These are phyloP conservation scores for Calypte anna DNA, from an alignment of 2,113 vertebrate genomes.

Conservation along the genomic window DNA sequence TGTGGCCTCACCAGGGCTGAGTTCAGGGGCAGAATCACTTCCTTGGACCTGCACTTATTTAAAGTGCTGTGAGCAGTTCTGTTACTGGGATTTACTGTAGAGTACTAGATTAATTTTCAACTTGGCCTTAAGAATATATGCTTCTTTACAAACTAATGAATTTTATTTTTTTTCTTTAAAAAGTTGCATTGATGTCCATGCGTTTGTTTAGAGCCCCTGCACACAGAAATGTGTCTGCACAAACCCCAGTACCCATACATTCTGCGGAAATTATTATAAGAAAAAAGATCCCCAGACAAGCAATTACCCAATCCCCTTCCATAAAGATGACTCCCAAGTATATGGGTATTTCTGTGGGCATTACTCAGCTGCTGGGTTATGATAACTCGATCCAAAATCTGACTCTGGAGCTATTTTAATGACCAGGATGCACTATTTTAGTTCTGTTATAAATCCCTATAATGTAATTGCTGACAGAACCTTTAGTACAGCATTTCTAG, in stretches of 20 bases:
- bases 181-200: background rate
- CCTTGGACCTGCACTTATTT: background rate
- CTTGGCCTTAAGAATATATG: background rate
- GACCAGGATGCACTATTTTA: conserved; percentile 43
- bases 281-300: background rate
- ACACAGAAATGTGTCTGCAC: background rate
- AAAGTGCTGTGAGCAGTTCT: background rate
- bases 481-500: conserved; percentile 9
- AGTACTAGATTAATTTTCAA: background rate
- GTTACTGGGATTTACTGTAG: background rate
- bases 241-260: background rate
- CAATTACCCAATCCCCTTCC: background rate
- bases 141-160: background rate
- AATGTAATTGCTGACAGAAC: conserved; percentile 53
- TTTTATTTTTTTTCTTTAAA: background rate
- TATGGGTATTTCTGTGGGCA: conserved; percentile 31
- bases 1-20: no score
- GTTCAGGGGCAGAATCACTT: no score
- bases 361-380: conserved; percentile 52
- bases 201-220: background rate
- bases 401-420: conserved; percentile 63
- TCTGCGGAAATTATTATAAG: background rate
- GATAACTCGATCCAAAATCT: conserved; percentile 52
- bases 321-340: background rate
- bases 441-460: conserved; percentile 44